Percentiles rank a stretch among this genome's conserved stretches.
Conservation (phyloP, 2,888 invertebrate genomes). For the Melanostoma mellinum region DNA sequence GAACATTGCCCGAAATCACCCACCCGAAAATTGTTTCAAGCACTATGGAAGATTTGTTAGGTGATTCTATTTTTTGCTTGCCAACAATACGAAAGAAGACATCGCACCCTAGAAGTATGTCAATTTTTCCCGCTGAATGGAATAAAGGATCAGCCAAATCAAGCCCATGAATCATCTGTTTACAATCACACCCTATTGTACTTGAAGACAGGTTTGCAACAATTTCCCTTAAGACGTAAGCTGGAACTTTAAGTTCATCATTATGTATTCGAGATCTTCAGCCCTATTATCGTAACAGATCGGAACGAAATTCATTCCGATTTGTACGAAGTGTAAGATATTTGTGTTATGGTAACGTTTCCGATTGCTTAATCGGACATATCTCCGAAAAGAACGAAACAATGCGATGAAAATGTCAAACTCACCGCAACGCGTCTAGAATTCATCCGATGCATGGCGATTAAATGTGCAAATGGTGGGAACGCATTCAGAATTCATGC, state of each 20-base stretch:
- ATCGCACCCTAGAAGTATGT: slow-evolving; percentile 5
- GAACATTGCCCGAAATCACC: background rate
- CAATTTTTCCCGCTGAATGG: background rate
- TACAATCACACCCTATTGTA: slow-evolving; percentile 6
- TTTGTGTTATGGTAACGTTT: too few relatives aligned
- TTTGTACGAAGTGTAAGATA: too few relatives aligned
- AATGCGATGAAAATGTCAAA: too few relatives aligned
- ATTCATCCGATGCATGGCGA: too few relatives aligned
- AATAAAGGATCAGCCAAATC: background rate
- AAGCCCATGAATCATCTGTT: slow-evolving; percentile 3
- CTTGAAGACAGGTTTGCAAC: background rate
- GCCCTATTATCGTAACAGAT: too few relatives aligned
- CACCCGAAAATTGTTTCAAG: background rate
- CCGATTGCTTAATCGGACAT: too few relatives aligned
- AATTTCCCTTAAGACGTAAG: background rate
- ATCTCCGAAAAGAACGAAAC: too few relatives aligned
- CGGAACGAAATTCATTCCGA: too few relatives aligned
- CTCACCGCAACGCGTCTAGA: too few relatives aligned
- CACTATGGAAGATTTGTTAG: background rate
- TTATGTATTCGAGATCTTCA: background rate
- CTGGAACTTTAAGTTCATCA: background rate
- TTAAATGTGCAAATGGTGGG: too few relatives aligned
- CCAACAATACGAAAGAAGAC: slow-evolving; percentile 6
- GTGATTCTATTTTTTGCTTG: slow-evolving; percentile 7
- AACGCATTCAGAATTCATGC: too few relatives aligned